These are phyloP conservation scores for Ptyas mucosa DNA, from an alignment of 2,113 vertebrate genomes.

Conservation along the genomic window DNA sequence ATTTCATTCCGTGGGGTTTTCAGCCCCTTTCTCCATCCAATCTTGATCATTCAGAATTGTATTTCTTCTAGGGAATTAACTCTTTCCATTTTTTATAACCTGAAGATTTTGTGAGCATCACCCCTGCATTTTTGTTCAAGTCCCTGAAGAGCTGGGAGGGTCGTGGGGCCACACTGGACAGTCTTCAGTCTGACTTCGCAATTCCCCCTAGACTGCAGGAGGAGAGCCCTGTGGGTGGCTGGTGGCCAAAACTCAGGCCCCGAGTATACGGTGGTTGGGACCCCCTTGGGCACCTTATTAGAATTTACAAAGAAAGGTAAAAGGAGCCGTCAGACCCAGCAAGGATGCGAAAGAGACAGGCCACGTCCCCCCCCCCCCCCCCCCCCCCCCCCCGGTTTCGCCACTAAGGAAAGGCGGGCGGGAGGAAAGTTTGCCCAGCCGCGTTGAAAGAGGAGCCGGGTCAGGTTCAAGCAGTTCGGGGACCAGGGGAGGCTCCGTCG, in stretches of 20 bases:
- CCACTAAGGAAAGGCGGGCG: background rate
- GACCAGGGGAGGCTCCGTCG: background rate
- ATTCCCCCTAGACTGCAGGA: background rate
- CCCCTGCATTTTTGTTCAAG: background rate
- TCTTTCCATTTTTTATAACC: background rate
- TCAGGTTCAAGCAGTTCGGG: background rate
- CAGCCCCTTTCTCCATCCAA: background rate
- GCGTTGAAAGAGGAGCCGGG: background rate
- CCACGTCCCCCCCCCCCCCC: background rate
- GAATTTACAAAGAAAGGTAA: fast-evolving
- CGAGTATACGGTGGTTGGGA: background rate
- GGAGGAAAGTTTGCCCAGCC: background rate
- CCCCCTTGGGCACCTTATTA: background rate
- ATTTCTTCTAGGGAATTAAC: background rate
- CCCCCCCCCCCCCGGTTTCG: background rate
- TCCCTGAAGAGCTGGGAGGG: background rate
- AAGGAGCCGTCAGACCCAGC: background rate
- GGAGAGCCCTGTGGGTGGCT: background rate
- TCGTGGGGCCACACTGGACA: background rate
- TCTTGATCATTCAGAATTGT: background rate
- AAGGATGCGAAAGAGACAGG: background rate
- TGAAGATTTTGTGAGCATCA: background rate
- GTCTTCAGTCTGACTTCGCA: background rate
- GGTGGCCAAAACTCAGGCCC: background rate
- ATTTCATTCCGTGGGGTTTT: background rate